Base-by-base conservation (phyloP, 2,888 invertebrate genomes). In the Iselma pallidipennis region DNA sequence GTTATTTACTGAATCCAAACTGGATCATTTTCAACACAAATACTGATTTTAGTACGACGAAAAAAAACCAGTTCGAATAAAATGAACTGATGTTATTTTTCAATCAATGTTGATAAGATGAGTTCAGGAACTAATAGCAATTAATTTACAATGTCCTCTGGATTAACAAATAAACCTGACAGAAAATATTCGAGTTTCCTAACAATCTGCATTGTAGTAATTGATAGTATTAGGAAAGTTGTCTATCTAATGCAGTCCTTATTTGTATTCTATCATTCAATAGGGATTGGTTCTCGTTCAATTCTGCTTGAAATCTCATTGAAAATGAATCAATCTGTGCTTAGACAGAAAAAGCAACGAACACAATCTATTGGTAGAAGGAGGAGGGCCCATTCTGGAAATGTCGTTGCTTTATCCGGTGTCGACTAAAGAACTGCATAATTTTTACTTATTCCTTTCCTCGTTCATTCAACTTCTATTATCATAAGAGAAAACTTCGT, bases 251-350 rank as follows among this genome's bases (percentile, higher is more conserved):
- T 67, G 61, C 68, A 65, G 57, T 57, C 63, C 67, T 68, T 67
- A 66, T 68, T 71, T 70, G 67, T 67, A 70, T 68, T 70, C 67
- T 59, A 70, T 70, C 65, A 66, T 67, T 68, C 66, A 49, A 49
- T 45, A 59, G 63, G 64, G 61, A 66, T 67, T 66, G 65, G 60
- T n/a, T n/a, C 62, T 66, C 63, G 67, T 68, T 70, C 62, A 59
- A 67, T 61, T 67, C 65, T 65, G 57, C 62, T 70, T 59, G 65
- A 68, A 69, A 67, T 68, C 67, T 66, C 66, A 66, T 67, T 59
- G 67, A 69, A 70, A 70, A 68, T 67, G 66, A 70, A 71, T 70
- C 68, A 68, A 68, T 69, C 67, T 65, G 63, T 55, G n/a, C 19
- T 23, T 23, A 55, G 59, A 63, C 64, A 61, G 62, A 61, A 58